Evolutionary conservation across 2,888 invertebrate genomes (phyloP), one percentile per base, ranked within the genome.

Genomic region (Drosophila bunnanda): DNA sequence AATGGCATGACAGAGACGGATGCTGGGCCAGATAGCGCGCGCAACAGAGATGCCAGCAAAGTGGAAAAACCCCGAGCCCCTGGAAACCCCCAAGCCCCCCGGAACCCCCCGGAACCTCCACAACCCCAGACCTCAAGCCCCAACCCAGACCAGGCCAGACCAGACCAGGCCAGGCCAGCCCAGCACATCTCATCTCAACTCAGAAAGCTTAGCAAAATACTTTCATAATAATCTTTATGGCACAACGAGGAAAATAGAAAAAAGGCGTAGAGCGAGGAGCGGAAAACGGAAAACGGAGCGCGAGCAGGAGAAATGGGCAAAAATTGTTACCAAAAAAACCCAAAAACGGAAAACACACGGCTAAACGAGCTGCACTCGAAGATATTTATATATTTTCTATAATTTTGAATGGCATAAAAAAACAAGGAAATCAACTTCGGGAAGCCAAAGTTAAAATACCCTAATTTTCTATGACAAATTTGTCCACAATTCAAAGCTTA

Each of bases 191-290:
- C 66, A 67, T 67, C 66, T 55, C 64, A 44, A 61, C 65, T 66
- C 61, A 39, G 38, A 75, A 69, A 82, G 84, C 82, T 82, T 80
- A 70, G 77, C 71, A 77, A 84, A 78, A 79, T 76, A 82, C 84
- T 83, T 83, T 83, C 80, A 83, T 84, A 82, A 82, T 82, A 82
- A 82, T 82, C 82, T 82, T 83, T 84, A 82, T 84, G 84, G 77
- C 75, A 77, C 75, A 72, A 69, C 80, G 75, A 80, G 80, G 57
- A 67, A 52, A 65, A 69, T 74, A 74, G 60, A 61, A 65, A 57
- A 72, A 60, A 57, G 53, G 48, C n/a, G 22, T 39, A 59, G 43
- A 8, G 15, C 30, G 25, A 54, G 22, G 6, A 9, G 12, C 4
- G 2, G 41, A 17, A 3, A 20, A 10, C 12, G 32, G 10, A 32